Evolutionary conservation across 2,113 vertebrate genomes (phyloP).

Genomic region (Natator depressus): DNA sequence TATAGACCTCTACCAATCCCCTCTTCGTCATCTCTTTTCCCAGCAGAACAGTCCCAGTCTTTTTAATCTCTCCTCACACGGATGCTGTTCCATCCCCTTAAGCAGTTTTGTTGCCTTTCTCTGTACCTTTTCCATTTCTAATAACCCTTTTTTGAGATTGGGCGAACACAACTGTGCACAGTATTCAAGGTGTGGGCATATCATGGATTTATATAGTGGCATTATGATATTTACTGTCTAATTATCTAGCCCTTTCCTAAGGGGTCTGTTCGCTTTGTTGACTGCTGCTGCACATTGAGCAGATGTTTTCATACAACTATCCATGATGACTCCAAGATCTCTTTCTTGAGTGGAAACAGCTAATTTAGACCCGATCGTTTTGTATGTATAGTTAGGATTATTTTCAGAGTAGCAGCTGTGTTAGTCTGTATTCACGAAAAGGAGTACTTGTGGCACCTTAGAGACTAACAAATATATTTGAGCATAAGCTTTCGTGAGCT

Average conservation of each 20-base stretch:
- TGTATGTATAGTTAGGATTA: not conserved
- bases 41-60: not conserved
- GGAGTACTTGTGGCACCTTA: no score
- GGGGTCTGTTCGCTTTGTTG: not conserved
- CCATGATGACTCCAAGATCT: not conserved
- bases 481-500: no score
- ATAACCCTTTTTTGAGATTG: not conserved
- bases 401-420: no score
- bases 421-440: no score
- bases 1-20: not conserved
- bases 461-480: no score
- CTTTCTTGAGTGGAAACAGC: not conserved
- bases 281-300: not conserved
- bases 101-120: not conserved
- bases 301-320: not conserved
- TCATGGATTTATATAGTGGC: not conserved
- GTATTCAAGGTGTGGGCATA: not conserved
- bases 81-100: not conserved
- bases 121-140: not conserved
- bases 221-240: not conserved
- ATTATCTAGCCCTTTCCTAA: not conserved
- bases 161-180: not conserved
- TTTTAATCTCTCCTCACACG: not conserved
- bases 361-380: not conserved
- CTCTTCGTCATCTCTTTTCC: not conserved